phyloP scores from a whole-genome alignment of 1,140 invertebrate species.

The Eriocheir sinensis region DNA sequence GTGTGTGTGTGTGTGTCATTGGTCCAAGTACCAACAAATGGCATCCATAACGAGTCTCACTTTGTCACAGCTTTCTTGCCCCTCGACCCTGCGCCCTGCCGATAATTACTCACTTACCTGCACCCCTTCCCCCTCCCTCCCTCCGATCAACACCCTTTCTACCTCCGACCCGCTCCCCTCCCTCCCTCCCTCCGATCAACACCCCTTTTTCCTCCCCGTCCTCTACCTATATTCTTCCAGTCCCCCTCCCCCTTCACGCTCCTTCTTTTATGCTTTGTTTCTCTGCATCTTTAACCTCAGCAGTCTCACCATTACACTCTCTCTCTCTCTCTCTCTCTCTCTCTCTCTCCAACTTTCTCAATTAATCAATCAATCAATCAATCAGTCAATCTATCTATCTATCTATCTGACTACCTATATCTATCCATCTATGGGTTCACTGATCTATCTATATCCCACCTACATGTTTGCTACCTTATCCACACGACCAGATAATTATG shows the following conservation, averaged over 20 bases:
- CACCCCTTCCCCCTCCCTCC: background rate
- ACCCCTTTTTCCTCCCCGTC: background rate
- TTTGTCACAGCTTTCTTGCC: slow-evolving; percentile 42
- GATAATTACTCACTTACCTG: slow-evolving; percentile 14
- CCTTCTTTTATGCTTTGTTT: background rate
- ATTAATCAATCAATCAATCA: too few species aligned
- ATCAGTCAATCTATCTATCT: too few species aligned
- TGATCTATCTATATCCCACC: background rate
- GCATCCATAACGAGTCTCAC: background rate
- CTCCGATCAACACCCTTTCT: background rate
- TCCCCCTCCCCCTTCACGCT: background rate
- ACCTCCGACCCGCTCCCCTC: background rate
- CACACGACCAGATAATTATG: too few species aligned
- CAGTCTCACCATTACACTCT: background rate
- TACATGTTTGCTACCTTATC: background rate
- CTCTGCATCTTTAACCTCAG: background rate
- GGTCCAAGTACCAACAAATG: background rate
- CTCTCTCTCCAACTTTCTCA: background rate
- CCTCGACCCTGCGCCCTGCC: background rate
- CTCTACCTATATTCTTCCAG: background rate
- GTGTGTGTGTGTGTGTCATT: background rate
- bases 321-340: background rate
- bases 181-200: background rate
- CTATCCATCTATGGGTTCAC: background rate
- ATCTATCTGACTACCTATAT: background rate